These are phyloP conservation scores for Ommatoiulus sabulosus DNA, from an alignment of 2,888 invertebrate species.

Conservation along the genomic window DNA sequence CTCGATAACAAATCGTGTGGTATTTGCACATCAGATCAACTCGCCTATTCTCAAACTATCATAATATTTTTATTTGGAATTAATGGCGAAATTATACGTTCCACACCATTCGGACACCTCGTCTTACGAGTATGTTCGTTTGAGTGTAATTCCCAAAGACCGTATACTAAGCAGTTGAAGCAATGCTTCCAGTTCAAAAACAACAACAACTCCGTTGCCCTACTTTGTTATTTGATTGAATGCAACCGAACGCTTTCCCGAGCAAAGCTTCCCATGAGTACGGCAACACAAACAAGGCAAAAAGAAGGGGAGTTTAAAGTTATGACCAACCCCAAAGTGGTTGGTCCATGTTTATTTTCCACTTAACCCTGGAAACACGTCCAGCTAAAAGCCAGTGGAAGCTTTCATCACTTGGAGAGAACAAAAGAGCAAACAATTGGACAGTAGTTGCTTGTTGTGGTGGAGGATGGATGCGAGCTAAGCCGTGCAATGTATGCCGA, in stretches of 20 bases:
- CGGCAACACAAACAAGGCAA: background rate
- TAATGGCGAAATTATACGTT: background rate
- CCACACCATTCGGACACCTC: background rate
- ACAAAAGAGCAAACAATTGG: conserved; percentile 43
- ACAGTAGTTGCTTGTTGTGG: conserved; percentile 43
- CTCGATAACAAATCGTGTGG: no score
- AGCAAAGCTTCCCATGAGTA: conserved; percentile 15
- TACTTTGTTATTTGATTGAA: conserved; percentile 36
- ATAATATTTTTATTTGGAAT: background rate
- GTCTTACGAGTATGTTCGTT: background rate
- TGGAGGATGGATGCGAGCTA: background rate
- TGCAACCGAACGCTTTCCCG: background rate
- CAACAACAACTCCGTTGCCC: background rate
- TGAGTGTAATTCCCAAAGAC: background rate
- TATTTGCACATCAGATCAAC: background rate
- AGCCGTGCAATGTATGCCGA: background rate
- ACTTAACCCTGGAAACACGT: conserved; percentile 40
- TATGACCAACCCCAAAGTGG: conserved; percentile 27
- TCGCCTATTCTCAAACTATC: background rate
- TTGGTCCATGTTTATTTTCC: conserved; percentile 40
- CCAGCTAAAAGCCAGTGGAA: conserved; percentile 43
- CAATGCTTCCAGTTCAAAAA: background rate
- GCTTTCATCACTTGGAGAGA: conserved; percentile 36
- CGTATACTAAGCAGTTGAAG: background rate
- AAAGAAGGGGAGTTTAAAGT: conserved; percentile 24